Evolutionary conservation across 1,140 invertebrate species (phyloP).

Genomic region (Nebria ingens): DNA sequence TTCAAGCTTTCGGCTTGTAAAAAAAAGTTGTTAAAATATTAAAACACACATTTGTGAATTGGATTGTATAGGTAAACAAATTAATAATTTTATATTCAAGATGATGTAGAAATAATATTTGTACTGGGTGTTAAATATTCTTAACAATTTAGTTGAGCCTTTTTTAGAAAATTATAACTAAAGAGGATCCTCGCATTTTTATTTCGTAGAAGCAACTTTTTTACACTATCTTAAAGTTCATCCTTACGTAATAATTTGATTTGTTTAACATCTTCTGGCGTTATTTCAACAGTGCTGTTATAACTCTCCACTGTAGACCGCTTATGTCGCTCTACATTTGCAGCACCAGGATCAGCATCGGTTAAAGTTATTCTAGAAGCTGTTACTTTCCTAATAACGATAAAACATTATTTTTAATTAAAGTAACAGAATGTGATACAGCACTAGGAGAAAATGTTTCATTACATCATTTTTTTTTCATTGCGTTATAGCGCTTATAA

Average conservation of each 20-base stretch:
- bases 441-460: neutral
- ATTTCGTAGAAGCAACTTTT: too few species aligned
- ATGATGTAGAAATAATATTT: too few species aligned
- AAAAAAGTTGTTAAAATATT: too few species aligned
- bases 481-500: too few species aligned
- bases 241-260: constrained; percentile 15
- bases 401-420: constrained; percentile 27
- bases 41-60: too few species aligned
- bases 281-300: constrained; percentile 32
- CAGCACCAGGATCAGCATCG: constrained; percentile 35
- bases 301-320: constrained; percentile 29
- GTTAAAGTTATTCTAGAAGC: constrained; percentile 35
- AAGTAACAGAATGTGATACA: neutral
- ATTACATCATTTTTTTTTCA: neutral
- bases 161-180: too few species aligned
- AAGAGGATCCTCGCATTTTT: too few species aligned
- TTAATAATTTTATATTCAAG: too few species aligned
- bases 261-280: constrained; percentile 21
- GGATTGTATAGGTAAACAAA: too few species aligned
- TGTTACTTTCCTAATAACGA: neutral
- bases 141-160: too few species aligned
- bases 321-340: constrained; percentile 19
- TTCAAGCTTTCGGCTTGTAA: too few species aligned
- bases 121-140: too few species aligned
- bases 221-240: constrained; percentile 12